Percentiles rank a stretch among this genome's conserved stretches.
Conservation (phyloP, 2,888 invertebrate species). For the Eupithecia vulgata region DNA sequence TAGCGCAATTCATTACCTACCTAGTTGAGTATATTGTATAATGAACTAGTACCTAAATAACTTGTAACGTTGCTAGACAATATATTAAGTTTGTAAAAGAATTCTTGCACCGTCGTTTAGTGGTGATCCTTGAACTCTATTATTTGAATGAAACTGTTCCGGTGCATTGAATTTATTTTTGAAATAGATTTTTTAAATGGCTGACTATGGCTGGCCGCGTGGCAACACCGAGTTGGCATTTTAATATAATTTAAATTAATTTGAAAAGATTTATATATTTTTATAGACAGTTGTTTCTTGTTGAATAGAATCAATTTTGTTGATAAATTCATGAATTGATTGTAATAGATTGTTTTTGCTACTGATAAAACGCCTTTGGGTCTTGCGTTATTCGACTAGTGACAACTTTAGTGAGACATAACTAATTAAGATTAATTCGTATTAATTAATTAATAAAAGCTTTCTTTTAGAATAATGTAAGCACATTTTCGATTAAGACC, state of each 20-base stretch:
- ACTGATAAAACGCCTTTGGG: slow-evolving; percentile 51
- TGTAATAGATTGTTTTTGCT: slow-evolving; percentile 53
- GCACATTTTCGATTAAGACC: slow-evolving; percentile 54
- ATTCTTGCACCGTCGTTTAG: slow-evolving; percentile 70
- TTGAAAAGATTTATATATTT: slow-evolving; percentile 76
- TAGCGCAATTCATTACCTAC: slow-evolving; percentile 78
- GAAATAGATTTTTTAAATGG: slow-evolving; percentile 44
- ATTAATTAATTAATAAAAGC: slow-evolving; percentile 49
- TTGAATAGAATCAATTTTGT: slow-evolving; percentile 79
- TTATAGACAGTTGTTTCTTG: slow-evolving; percentile 81
- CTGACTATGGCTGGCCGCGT: slow-evolving; percentile 34
- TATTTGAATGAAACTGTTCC: slow-evolving; percentile 36
- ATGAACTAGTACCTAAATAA: slow-evolving; percentile 73
- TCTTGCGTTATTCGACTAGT: slow-evolving; percentile 53
- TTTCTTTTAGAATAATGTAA: slow-evolving; percentile 61
- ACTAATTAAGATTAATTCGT: slow-evolving; percentile 57
- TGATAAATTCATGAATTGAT: slow-evolving; percentile 56
- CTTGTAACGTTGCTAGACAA: slow-evolving; percentile 79
- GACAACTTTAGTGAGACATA: slow-evolving; percentile 69
- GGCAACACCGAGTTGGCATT: slow-evolving; percentile 58
- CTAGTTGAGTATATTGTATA: slow-evolving; percentile 77
- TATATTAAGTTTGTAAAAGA: slow-evolving; percentile 69
- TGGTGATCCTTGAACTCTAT: slow-evolving; percentile 39
- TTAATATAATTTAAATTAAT: slow-evolving; percentile 74
- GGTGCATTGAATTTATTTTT: slow-evolving; percentile 46